phyloP scores from a whole-genome alignment of 2,113 vertebrate species.

The Himantopus leucocephalus region DNA sequence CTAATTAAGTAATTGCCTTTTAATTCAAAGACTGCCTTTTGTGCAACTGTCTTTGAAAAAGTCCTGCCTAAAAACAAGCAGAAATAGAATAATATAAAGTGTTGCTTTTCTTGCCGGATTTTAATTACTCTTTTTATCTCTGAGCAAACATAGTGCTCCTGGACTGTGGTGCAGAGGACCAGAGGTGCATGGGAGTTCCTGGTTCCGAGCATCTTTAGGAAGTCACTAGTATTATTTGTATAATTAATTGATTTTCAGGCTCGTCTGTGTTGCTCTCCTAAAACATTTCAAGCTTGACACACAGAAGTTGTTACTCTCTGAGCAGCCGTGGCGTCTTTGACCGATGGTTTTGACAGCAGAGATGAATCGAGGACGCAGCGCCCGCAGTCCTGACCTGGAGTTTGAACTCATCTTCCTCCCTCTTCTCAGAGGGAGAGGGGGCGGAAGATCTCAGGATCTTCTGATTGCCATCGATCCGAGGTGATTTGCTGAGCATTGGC shows the following conservation, averaged over 20 bases:
- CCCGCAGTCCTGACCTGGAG: background rate
- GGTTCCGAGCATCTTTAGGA: background rate
- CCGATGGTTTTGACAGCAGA: background rate
- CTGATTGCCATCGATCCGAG: background rate
- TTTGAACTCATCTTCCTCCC: background rate
- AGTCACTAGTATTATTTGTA: background rate
- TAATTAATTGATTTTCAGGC: conserved; percentile 20
- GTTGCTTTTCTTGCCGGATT: background rate
- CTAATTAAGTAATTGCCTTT: conserved; percentile 43
- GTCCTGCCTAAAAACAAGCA: background rate
- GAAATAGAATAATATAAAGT: background rate
- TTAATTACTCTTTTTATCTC: conserved; percentile 9
- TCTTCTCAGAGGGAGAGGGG: background rate
- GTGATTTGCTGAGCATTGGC: background rate
- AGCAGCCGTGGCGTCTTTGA: background rate
- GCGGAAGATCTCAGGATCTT: fast-evolving
- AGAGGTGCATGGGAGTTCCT: background rate
- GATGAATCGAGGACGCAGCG: background rate
- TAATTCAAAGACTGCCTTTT: conserved; percentile 12
- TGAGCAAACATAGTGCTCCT: fast-evolving
- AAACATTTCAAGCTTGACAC: background rate
- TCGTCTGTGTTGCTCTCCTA: background rate
- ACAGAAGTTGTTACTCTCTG: background rate
- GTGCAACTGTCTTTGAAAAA: background rate
- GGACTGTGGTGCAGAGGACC: background rate